phyloP scores from a whole-genome alignment of 2,113 vertebrate genomes.

The Periophthalmus modestus region DNA sequence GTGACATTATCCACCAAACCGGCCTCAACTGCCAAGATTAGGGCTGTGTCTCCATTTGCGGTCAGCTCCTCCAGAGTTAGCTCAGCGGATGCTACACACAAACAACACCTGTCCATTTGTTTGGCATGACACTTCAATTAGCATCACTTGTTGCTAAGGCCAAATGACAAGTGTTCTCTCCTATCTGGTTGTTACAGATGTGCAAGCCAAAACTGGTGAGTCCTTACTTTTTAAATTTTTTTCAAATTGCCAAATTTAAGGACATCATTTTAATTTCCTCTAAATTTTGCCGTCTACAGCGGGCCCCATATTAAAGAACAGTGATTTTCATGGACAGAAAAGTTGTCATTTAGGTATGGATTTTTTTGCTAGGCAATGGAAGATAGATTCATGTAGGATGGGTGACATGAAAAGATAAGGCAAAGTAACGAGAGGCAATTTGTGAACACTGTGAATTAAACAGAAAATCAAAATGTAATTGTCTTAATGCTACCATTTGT shows the following conservation, averaged over 20 bases:
- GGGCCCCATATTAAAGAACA: not conserved
- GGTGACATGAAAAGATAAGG: too few relatives aligned
- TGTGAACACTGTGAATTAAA: not conserved
- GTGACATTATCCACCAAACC: slow-evolving; percentile 75
- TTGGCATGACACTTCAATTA: not conserved
- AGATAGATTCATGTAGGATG: too few relatives aligned
- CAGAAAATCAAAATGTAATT: too few relatives aligned
- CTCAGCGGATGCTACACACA: slow-evolving; percentile 57
- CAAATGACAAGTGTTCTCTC: too few relatives aligned
- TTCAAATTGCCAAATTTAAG: not conserved
- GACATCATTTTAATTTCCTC: not conserved
- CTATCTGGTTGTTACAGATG: too few relatives aligned
- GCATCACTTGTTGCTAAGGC: too few relatives aligned
- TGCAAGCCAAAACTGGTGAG: not conserved
- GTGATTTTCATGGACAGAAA: not conserved
- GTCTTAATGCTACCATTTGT: too few relatives aligned
- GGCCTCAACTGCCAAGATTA: slow-evolving; percentile 82
- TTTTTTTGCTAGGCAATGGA: not conserved
- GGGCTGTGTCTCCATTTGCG: slow-evolving; percentile 79
- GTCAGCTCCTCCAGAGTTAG: slow-evolving; percentile 83
- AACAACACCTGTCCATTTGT: too few relatives aligned
- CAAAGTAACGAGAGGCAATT: too few relatives aligned
- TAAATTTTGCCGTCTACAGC: not conserved
- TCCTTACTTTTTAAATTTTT: not conserved
- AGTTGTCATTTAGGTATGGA: not conserved